Percentiles rank a stretch among this genome's conserved stretches.
These are phyloP conservation scores for Myiotriccus ornatus DNA, from an alignment of 2,797 vertebrate species.

Conservation along the genomic window DNA sequence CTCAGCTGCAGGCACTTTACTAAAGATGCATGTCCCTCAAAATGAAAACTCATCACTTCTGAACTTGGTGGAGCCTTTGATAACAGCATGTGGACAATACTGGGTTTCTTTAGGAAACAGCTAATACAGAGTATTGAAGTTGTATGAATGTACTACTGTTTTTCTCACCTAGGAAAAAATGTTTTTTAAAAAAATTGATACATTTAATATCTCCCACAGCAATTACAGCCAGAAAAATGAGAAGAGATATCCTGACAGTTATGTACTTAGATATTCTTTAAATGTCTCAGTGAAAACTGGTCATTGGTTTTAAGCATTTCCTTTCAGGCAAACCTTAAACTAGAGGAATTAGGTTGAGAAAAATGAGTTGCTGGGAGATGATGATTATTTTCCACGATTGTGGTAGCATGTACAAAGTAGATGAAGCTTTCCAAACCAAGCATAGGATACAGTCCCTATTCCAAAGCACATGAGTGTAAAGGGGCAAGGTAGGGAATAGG, in stretches of 20 bases:
- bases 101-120: not conserved
- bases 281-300: not conserved
- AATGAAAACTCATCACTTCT: not conserved
- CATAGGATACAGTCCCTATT: not conserved
- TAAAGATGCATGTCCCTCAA: not conserved
- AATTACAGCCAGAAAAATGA: not conserved
- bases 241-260: not conserved
- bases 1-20: not conserved
- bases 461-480: not conserved
- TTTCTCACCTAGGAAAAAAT: not conserved
- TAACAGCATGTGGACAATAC: not conserved
- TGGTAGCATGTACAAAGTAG: not conserved
- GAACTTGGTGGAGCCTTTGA: not conserved
- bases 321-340: not conserved
- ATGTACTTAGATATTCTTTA: not conserved
- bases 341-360: not conserved
- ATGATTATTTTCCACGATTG: not conserved
- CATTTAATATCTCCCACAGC: not conserved
- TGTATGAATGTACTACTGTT: not conserved
- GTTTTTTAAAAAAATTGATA: not conserved
- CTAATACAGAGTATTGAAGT: too few relatives aligned
- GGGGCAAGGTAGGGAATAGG: not conserved
- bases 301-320: not conserved
- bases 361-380: not conserved
- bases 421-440: not conserved